Conservation (phyloP, 2,113 vertebrate genomes). For the Pholis gunnellus region DNA sequence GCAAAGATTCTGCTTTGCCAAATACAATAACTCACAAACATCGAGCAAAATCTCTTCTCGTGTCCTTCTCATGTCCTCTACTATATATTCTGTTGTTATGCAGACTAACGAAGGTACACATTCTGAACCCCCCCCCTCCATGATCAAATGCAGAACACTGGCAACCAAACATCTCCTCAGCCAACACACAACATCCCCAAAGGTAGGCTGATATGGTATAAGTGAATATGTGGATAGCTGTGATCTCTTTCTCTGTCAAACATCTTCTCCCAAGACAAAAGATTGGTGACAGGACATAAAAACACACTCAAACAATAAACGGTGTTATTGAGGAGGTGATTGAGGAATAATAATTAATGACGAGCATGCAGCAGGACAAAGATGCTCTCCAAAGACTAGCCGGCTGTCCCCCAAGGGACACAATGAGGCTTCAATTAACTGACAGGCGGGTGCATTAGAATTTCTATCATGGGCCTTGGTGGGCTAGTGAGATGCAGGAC, state of each 20-base stretch:
- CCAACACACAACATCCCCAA: slow-evolving; percentile 53
- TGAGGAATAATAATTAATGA: slow-evolving; percentile 76
- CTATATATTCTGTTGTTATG: slow-evolving; percentile 35
- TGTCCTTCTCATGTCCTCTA: slow-evolving; percentile 64
- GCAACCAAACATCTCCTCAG: slow-evolving; percentile 54
- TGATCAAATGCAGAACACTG: slow-evolving; percentile 67
- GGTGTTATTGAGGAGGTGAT: slow-evolving; percentile 58
- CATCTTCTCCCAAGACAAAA: slow-evolving; percentile 66
- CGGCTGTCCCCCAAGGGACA: slow-evolving; percentile 63
- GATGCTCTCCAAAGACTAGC: slow-evolving; percentile 69
- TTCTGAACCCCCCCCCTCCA: slow-evolving; percentile 1
- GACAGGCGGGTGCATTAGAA: slow-evolving; percentile 77
- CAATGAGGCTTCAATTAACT: slow-evolving; percentile 78
- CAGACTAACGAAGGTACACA: slow-evolving; percentile 33
- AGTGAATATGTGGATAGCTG: slow-evolving; percentile 51
- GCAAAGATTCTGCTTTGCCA: slow-evolving; percentile 11
- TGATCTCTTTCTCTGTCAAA: slow-evolving; percentile 72
- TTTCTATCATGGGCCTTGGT: slow-evolving; percentile 71
- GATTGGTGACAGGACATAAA: slow-evolving; percentile 55
- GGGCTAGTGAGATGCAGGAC: slow-evolving; percentile 69
- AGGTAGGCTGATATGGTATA: slow-evolving; percentile 48
- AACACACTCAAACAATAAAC: slow-evolving; percentile 58
- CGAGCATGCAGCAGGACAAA: slow-evolving; percentile 62
- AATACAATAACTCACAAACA: slow-evolving; percentile 35
- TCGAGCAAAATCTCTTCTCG: slow-evolving; percentile 19